Evolutionary conservation across 1,140 invertebrate species (phyloP).

Genomic region (Pseudomyrmex sp.): DNA sequence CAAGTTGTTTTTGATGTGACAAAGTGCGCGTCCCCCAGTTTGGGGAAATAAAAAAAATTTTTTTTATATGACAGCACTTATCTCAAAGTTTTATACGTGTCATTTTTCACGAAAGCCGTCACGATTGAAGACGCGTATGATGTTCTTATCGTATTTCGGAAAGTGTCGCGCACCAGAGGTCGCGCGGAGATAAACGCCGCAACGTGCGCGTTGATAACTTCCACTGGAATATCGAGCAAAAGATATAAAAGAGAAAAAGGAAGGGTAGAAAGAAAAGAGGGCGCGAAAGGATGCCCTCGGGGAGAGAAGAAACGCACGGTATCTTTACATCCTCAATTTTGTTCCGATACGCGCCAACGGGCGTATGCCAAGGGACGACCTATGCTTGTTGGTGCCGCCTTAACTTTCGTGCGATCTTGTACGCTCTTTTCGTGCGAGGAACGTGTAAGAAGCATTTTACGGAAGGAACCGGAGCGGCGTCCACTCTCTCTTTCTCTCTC

Average conservation of each 20-base stretch:
- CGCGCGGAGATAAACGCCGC: conserved; percentile 31
- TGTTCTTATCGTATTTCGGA: conserved; percentile 13
- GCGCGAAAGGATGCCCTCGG: neutral
- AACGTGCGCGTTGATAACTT: conserved; percentile 12
- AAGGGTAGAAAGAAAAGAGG: neutral
- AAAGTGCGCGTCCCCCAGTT: too few species aligned
- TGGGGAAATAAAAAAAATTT: too few species aligned
- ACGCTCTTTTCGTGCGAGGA: conserved; percentile 39
- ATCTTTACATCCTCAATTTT: conserved; percentile 54
- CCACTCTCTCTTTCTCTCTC: neutral
- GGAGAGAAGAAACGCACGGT: conserved; percentile 41
- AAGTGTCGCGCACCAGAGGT: conserved; percentile 13
- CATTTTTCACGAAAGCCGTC: neutral
- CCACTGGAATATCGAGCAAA: neutral
- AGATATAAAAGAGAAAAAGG: too few species aligned
- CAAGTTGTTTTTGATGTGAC: too few species aligned
- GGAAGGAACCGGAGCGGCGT: conserved; percentile 38
- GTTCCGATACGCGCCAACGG: conserved; percentile 51
- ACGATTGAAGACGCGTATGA: neutral
- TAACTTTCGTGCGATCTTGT: conserved; percentile 43
- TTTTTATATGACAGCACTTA: too few species aligned
- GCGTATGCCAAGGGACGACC: neutral
- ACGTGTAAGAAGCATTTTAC: conserved; percentile 55
- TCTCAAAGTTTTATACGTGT: too few species aligned
- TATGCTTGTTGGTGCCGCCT: neutral